These are phyloP conservation scores for Lithophane leautieri DNA, from an alignment of 2,888 invertebrate species.

Conservation along the genomic window DNA sequence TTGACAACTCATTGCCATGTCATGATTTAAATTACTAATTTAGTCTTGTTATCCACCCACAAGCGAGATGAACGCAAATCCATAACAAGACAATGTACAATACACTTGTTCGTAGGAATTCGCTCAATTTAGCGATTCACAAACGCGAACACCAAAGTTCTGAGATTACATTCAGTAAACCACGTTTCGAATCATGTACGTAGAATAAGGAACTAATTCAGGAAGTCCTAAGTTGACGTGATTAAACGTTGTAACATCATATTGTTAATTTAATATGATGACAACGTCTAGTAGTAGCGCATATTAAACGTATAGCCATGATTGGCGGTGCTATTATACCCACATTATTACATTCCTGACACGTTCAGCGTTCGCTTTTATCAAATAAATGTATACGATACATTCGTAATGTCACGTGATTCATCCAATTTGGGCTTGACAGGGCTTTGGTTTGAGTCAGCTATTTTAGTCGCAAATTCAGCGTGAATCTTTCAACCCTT, in stretches of 20 bases:
- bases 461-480: slow-evolving; percentile 73
- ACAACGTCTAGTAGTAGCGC: slow-evolving; percentile 47
- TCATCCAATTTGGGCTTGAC: slow-evolving; percentile 84
- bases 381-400: slow-evolving; percentile 84
- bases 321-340: slow-evolving; percentile 79
- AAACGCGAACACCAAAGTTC: slow-evolving; percentile 43
- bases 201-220: slow-evolving; percentile 64
- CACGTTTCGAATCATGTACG: slow-evolving; percentile 45
- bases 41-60: neutral
- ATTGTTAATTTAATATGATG: slow-evolving; percentile 63
- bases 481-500: slow-evolving; percentile 67
- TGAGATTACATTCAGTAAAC: slow-evolving; percentile 54
- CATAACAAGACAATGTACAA: slow-evolving; percentile 46
- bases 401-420: slow-evolving; percentile 82
- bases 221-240: slow-evolving; percentile 58
- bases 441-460: slow-evolving; percentile 77
- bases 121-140: slow-evolving; percentile 50
- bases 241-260: slow-evolving; percentile 63
- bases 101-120: slow-evolving; percentile 48
- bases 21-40: slow-evolving; percentile 9
- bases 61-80: neutral
- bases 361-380: slow-evolving; percentile 83
- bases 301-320: slow-evolving; percentile 78
- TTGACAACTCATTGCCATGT: neutral
- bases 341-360: slow-evolving; percentile 87